Evolutionary conservation across 2,888 invertebrate species (phyloP).

Genomic region (Drosophila robusta): DNA sequence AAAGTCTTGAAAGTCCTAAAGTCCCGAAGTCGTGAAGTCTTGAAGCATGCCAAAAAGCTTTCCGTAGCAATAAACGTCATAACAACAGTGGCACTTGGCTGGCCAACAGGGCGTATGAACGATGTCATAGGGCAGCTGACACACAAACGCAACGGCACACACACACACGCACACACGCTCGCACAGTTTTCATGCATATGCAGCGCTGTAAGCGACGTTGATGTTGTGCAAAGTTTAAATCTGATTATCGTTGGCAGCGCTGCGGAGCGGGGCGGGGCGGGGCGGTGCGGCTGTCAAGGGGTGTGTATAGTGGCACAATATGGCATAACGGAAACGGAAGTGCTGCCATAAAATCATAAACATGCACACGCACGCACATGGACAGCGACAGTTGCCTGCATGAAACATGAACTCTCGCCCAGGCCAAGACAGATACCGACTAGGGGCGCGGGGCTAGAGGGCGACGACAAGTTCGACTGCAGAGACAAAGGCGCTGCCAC

Average conservation of each 20-base stretch:
- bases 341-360: conserved; percentile 82
- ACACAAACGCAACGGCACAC: conserved; percentile 13
- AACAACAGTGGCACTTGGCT: conserved; percentile 72
- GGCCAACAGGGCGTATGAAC: conserved; percentile 78
- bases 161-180: conserved; percentile 17
- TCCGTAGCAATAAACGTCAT: conserved; percentile 79
- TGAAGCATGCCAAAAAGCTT: conserved; percentile 76
- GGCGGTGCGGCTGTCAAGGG: conserved; percentile 8
- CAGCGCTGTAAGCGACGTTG: conserved; percentile 70
- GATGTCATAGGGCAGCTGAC: conserved; percentile 74
- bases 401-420: conserved; percentile 74
- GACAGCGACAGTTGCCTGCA: conserved; percentile 59
- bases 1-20: conserved; percentile 43
- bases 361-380: conserved; percentile 74
- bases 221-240: conserved; percentile 81
- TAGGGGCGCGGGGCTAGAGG: conserved; percentile 1
- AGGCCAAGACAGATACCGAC: conserved; percentile 50
- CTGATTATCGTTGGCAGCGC: conserved; percentile 72
- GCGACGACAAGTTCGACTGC: conserved; percentile 33
- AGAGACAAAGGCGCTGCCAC: conserved; percentile 61
- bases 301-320: conserved; percentile 49
- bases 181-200: conserved; percentile 44
- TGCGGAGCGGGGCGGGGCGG: not conserved
- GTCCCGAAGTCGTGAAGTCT: conserved; percentile 51
- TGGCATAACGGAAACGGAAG: conserved; percentile 77